These are phyloP conservation scores for Chionomys nivalis DNA, from an alignment of 2,113 vertebrate genomes.

Conservation along the genomic window DNA sequence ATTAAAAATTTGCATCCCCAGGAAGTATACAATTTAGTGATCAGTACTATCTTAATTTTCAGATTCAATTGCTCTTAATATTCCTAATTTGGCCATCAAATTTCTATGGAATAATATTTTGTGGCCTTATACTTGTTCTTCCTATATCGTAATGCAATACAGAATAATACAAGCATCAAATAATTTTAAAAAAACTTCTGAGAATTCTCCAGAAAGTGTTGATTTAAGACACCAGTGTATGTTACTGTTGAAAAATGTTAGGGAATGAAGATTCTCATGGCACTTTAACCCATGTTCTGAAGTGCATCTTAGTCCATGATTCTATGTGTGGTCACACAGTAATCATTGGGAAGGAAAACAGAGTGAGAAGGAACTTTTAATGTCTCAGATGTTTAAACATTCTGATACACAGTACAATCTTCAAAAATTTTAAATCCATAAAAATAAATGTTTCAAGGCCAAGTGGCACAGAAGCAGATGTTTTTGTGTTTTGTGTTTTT, in stretches of 20 bases:
- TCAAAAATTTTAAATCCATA: background rate
- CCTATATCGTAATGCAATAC: background rate
- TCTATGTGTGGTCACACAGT: background rate
- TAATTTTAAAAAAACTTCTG: background rate
- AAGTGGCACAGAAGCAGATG: background rate
- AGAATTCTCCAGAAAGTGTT: background rate
- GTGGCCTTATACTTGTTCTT: background rate
- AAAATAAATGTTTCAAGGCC: background rate
- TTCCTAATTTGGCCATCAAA: background rate
- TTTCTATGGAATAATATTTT: background rate
- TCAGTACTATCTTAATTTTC: background rate
- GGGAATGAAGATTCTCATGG: background rate
- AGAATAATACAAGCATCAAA: background rate
- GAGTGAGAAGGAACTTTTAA: background rate
- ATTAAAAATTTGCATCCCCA: background rate
- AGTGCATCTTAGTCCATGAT: background rate
- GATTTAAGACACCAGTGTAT: background rate
- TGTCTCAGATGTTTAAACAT: background rate
- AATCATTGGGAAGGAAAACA: background rate
- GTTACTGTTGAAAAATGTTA: background rate
- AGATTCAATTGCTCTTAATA: background rate
- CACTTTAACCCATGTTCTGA: background rate
- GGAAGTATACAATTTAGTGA: background rate
- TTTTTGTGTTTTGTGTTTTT: background rate
- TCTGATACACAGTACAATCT: background rate